phyloP scores from a whole-genome alignment of 2,888 invertebrate genomes.

The Melipona bicolor region DNA sequence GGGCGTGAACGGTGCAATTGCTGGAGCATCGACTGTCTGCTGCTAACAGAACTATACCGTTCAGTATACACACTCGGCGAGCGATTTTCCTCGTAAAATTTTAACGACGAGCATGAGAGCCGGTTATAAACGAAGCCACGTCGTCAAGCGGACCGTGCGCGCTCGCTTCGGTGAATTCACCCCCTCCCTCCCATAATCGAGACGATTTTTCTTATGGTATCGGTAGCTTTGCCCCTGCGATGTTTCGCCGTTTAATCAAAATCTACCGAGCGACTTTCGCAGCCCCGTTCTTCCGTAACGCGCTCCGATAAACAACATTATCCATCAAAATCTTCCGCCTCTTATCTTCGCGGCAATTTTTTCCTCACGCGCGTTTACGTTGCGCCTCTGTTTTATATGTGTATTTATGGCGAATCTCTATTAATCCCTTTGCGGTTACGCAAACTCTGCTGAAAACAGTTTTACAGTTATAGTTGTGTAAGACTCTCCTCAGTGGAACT shows the following conservation, averaged over 20 bases:
- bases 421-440: not conserved
- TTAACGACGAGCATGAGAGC: slow-evolving; percentile 31
- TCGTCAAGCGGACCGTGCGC: not conserved
- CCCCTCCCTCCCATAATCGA: slow-evolving; percentile 1
- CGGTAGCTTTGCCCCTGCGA: not conserved
- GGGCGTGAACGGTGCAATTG: slow-evolving; percentile 36
- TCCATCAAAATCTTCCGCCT: not conserved
- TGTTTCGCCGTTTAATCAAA: not conserved
- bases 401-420: not conserved
- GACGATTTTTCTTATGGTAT: not conserved
- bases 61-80: not conserved
- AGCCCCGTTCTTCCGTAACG: too few relatives aligned
- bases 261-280: not conserved
- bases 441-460: not conserved
- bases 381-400: not conserved
- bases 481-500: too few relatives aligned
- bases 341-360: not conserved
- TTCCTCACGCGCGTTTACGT: not conserved
- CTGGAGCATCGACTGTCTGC: not conserved
- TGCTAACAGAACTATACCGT: too few relatives aligned
- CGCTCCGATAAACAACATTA: not conserved
- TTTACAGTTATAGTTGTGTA: not conserved
- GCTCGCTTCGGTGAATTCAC: not conserved
- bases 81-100: slow-evolving; percentile 42
- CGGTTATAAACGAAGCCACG: slow-evolving; percentile 19